These are phyloP conservation scores for Platycercus adscitus DNA, from an alignment of 2,113 vertebrate genomes.

Conservation along the genomic window DNA sequence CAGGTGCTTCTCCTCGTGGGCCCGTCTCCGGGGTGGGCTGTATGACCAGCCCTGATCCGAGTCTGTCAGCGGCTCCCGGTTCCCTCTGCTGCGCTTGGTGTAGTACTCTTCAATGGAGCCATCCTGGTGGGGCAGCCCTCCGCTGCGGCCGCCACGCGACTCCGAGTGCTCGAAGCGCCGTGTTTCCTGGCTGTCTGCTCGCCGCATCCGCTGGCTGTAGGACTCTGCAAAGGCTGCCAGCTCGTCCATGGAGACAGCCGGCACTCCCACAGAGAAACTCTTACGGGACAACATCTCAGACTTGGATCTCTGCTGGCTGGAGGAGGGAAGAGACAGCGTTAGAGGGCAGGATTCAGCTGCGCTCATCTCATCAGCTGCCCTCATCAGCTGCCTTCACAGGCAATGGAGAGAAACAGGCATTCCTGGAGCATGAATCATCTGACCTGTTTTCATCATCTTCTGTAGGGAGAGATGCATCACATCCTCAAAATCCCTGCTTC, in stretches of 20 bases:
- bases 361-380: neutral
- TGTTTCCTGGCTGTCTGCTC: conserved; percentile 76
- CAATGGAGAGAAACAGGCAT: neutral
- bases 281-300: conserved; percentile 92
- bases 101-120: conserved; percentile 75
- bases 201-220: conserved; percentile 79
- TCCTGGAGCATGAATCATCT: neutral
- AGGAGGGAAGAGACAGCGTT: neutral
- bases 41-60: conserved; percentile 76
- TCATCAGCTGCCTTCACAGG: neutral
- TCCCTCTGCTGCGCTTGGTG: conserved; percentile 69
- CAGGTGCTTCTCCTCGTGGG: conserved; percentile 81
- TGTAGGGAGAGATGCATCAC: neutral
- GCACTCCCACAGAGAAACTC: conserved; percentile 83
- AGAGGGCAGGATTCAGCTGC: neutral
- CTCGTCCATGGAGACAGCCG: conserved; percentile 92
- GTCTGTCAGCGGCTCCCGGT: conserved; percentile 67
- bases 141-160: conserved; percentile 22
- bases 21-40: conserved; percentile 78
- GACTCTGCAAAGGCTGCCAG: conserved; percentile 90
- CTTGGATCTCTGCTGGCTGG: conserved; percentile 86
- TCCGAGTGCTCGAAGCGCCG: conserved; percentile 76
- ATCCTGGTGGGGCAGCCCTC: conserved; percentile 64
- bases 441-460: neutral
- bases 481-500: neutral